Conservation (phyloP, 1,140 invertebrate species). For the Drosophila dunni region DNA sequence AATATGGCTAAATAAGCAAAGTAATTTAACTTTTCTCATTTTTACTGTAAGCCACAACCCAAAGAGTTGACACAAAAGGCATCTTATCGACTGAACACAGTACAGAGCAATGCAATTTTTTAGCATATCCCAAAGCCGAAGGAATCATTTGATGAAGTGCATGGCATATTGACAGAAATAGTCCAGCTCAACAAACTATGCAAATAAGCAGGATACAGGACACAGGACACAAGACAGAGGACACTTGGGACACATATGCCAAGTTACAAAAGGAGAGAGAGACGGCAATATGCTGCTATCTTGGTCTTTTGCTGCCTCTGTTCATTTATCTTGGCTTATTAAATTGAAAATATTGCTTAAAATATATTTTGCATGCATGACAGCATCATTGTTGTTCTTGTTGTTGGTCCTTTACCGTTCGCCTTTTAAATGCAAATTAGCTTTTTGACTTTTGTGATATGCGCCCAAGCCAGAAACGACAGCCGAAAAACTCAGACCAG, state of each 20-base stretch:
- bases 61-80: slow-evolving; percentile 54
- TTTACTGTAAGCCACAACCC: slow-evolving; percentile 37
- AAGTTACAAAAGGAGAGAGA: not conserved
- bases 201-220: slow-evolving; percentile 68
- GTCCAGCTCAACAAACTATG: slow-evolving; percentile 68
- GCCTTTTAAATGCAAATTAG: slow-evolving; percentile 82
- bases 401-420: slow-evolving; percentile 35
- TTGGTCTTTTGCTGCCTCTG: slow-evolving; percentile 15
- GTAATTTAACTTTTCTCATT: slow-evolving; percentile 79
- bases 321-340: slow-evolving; percentile 81
- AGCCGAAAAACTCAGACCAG: slow-evolving; percentile 10
- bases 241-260: slow-evolving; percentile 42
- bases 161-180: slow-evolving; percentile 71
- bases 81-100: slow-evolving; percentile 62
- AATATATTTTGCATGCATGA: slow-evolving; percentile 63
- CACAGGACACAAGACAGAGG: slow-evolving; percentile 8
- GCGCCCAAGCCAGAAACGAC: slow-evolving; percentile 39
- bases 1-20: slow-evolving; percentile 62
- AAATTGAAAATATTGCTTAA: slow-evolving; percentile 79
- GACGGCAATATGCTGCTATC: slow-evolving; percentile 1
- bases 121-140: slow-evolving; percentile 17
- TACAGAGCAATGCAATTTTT: slow-evolving; percentile 1
- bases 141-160: slow-evolving; percentile 72
- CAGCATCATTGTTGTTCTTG: slow-evolving; percentile 18
- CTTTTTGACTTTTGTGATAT: slow-evolving; percentile 79